Evolutionary conservation across 2,888 invertebrate genomes (phyloP).

Genomic region (Parnassius orleans): DNA sequence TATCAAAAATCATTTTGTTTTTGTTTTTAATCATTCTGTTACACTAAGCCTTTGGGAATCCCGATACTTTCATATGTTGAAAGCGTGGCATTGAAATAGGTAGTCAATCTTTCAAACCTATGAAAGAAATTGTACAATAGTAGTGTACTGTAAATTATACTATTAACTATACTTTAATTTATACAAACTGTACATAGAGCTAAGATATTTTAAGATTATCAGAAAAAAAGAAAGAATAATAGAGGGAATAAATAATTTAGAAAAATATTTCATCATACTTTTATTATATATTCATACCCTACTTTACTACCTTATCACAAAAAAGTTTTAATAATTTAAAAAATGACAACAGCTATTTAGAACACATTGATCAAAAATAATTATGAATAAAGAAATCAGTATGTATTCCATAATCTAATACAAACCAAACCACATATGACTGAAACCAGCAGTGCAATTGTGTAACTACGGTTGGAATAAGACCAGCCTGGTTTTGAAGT

Average conservation of each 20-base stretch:
- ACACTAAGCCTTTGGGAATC: slow-evolving; percentile 35
- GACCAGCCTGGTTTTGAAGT: too few relatives aligned
- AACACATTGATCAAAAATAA: too few relatives aligned
- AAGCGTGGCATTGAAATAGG: slow-evolving; percentile 39
- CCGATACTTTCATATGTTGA: slow-evolving; percentile 39
- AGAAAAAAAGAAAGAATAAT: slow-evolving; percentile 72
- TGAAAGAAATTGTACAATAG: slow-evolving; percentile 76
- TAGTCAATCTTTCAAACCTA: slow-evolving; percentile 68
- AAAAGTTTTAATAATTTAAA: too few relatives aligned
- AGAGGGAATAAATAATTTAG: slow-evolving; percentile 76
- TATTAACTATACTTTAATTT: slow-evolving; percentile 76
- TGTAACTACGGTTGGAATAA: too few relatives aligned
- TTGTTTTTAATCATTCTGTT: slow-evolving; percentile 40
- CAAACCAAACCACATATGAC: too few relatives aligned
- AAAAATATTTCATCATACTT: slow-evolving; percentile 48
- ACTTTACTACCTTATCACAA: too few relatives aligned
- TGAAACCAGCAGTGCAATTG: too few relatives aligned
- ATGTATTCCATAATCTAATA: too few relatives aligned
- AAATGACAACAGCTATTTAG: too few relatives aligned
- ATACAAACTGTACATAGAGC: slow-evolving; percentile 78
- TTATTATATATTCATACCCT: slow-evolving; percentile 40
- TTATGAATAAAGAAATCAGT: too few relatives aligned
- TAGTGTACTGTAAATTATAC: slow-evolving; percentile 72
- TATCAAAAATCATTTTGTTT: slow-evolving; percentile 43
- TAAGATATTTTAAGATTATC: slow-evolving; percentile 75